Evolutionary conservation across 2,113 vertebrate species (phyloP).

Genomic region (Xerus inauris): DNA sequence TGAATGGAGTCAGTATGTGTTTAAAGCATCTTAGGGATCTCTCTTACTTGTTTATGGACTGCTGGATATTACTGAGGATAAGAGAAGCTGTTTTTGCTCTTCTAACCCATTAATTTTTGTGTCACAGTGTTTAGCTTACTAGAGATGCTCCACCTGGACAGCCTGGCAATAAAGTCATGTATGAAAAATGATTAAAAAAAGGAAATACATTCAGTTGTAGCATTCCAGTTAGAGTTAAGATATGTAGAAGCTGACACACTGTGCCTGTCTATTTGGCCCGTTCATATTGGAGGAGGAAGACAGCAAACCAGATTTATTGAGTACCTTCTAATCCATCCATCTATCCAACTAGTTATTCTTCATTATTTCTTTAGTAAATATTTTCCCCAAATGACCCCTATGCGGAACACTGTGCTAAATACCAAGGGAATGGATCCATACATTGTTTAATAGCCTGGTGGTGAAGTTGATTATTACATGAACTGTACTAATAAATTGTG

Average conservation of each 20-base stretch:
- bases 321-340: background rate
- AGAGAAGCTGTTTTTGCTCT: background rate
- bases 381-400: background rate
- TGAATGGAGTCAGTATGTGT: conserved; percentile 3
- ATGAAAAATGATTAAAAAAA: conserved; percentile 51
- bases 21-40: background rate
- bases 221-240: background rate
- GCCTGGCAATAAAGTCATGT: background rate
- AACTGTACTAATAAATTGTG: background rate
- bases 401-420: background rate
- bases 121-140: conserved; percentile 45
- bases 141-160: conserved; percentile 41
- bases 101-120: background rate
- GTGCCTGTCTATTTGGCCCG: background rate
- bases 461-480: background rate
- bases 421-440: background rate
- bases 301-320: background rate
- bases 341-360: background rate
- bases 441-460: background rate
- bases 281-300: background rate
- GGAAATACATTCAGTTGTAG: conserved; percentile 18
- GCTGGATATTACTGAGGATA: background rate
- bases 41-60: background rate
- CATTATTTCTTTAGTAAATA: conserved; percentile 3
- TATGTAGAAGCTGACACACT: background rate